Base-by-base conservation (phyloP, 92 coral and sea anemone genomes). In the Plumapathes pennacea region DNA sequence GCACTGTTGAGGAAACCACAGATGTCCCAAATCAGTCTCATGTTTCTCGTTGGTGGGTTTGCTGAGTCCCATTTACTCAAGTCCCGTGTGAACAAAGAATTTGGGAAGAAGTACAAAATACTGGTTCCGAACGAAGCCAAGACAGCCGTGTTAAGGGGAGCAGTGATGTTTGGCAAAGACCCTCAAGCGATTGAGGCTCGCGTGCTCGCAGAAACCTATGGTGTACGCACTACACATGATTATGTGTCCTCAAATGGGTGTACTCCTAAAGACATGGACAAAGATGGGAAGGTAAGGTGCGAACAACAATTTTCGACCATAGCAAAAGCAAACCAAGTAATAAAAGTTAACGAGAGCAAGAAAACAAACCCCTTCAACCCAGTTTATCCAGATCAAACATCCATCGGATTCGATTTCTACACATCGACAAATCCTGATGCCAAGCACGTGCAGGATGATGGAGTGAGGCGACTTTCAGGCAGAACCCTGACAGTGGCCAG, bases 1-100 rank as follows among this genome's bases (percentile, higher is more conserved):
- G 38, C 11, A 12, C 61, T 84, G 13, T 42, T 78, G 6, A 41
- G 57, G 3, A 59, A 71, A 22, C 42, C 36, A 19, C 51, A 49
- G 37, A 45, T 71, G 1, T 38, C 56, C 0, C 26, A 26, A 7
- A 67, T 84, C 25, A 57, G 66, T 48, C 71, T 82, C 18, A 25
- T 84, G 52, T 84, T 84, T 38, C 60, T 84, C 11, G 90, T 84
- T 0, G 85, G 90, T 10, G 85, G 90, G 0, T 84, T 84, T 37
- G 72, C 90, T 1, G 81, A 84, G 39, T 73, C 90, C 25, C 45
- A 62, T 1, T 71, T 71, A 0, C 67, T 83, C 25, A 73, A 70
- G 10, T 32, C 52, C 10, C 69, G 72, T 2, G 52, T 83, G 23
- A 47, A n/a, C 13, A 62, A 45, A 0, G 80, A 82, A 25, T 82